phyloP scores from a whole-genome alignment of 2,888 invertebrate species.

The Pristionchus japonicus region DNA sequence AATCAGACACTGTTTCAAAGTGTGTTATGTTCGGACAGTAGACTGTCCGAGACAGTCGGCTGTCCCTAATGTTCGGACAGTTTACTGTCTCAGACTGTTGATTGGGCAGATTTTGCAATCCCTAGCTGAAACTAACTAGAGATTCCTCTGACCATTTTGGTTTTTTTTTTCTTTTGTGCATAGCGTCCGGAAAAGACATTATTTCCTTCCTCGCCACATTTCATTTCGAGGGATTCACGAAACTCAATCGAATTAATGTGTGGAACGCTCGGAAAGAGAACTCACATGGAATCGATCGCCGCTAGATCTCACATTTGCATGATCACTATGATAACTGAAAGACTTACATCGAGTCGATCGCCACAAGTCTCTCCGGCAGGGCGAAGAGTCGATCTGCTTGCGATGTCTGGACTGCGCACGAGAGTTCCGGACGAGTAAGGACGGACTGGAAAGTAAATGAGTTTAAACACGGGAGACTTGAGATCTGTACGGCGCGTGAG shows the following conservation, averaged over 20 bases:
- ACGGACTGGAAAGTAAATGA: background rate
- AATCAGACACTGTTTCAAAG: background rate
- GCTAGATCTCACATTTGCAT: too few relatives aligned
- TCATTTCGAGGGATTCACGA: background rate
- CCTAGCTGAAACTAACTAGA: background rate
- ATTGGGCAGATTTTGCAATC: too few relatives aligned
- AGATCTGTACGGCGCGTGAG: too few relatives aligned
- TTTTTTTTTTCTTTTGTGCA: background rate
- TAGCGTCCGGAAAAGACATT: constrained; percentile 49
- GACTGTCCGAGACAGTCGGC: too few relatives aligned
- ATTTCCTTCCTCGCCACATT: background rate
- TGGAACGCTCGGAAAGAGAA: too few relatives aligned
- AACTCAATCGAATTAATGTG: background rate
- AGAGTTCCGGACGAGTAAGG: constrained; percentile 50
- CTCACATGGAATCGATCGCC: constrained; percentile 88
- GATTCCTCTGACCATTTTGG: background rate
- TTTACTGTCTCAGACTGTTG: too few relatives aligned
- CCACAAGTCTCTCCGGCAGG: constrained; percentile 88
- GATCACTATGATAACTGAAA: background rate
- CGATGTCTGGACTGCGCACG: constrained; percentile 57
- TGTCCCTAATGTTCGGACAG: too few relatives aligned
- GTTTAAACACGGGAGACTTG: too few relatives aligned
- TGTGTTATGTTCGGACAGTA: too few relatives aligned
- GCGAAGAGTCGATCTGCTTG: constrained; percentile 85
- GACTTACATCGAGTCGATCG: constrained; percentile 86